Evolutionary conservation across 2,113 vertebrate species (phyloP), one percentile per base, ranked within the genome.

Genomic region (Alethe castanea): DNA sequence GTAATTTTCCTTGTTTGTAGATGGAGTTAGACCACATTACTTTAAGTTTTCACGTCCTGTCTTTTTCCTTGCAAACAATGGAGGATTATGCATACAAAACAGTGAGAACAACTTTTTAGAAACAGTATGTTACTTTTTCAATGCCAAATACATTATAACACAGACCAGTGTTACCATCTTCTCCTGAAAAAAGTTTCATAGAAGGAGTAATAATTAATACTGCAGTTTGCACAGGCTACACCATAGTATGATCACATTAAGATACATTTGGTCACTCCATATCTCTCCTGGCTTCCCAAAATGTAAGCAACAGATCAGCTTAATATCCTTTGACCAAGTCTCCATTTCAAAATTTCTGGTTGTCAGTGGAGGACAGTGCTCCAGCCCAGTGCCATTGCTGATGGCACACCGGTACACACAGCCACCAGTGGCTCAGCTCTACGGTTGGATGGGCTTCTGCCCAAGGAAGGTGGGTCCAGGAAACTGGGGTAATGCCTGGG

Each of bases 361-460:
- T 31, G n/a, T 8, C 14, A 14, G 36, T 8, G 8, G 31, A 45
- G 62, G 48, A 60, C 38, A 24, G 28, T 0, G 0, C 56, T 59
- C 28, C 29, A 40, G 53, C 33, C 35, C 69, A 23, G 4, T 9
- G 47, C 66, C 25, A 2, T 10, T 5, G 3, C 9, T 28, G 33
- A 29, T 52, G 26, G 5, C 2, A 26, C 42, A 26, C 11, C 0
- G 0, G 14, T 7, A 14, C 53, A 44, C 42, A 38, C 28, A 66
- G 45, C 6, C 3, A 3, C 20, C 56, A 12, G 17, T 11, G 25
- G 14, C 53, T 83, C 10, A 2, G 25, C 12, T 59, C 44, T 48
- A 0, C 17, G 57, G 25, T 35, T 45, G 28, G 4, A 36, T 72
- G 53, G 28, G 38, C 44, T 80, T 67, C 71, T 93, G 61, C 82